Evolutionary conservation across 2,797 vertebrate species (phyloP).

Genomic region (Sebastes matsubarae): DNA sequence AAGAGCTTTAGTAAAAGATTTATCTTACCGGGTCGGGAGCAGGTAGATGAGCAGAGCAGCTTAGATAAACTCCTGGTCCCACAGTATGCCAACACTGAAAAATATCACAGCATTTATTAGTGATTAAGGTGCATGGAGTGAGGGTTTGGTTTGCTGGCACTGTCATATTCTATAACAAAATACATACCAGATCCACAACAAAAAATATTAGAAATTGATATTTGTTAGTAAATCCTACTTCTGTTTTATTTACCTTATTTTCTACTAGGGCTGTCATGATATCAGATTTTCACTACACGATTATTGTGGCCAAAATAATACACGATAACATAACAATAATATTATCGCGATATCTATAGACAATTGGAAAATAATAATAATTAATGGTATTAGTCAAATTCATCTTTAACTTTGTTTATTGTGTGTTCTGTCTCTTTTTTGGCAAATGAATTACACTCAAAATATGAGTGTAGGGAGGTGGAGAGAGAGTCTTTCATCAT

Average conservation of each 20-base stretch:
- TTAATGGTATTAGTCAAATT: no score
- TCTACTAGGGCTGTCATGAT: no score
- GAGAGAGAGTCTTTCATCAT: no score
- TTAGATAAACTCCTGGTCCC: background rate
- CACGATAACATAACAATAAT: no score
- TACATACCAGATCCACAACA: background rate
- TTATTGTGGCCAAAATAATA: no score
- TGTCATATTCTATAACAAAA: background rate
- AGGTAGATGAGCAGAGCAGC: background rate
- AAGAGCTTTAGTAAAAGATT: background rate
- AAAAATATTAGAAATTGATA: background rate
- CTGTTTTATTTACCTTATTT: background rate
- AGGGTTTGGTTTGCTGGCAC: background rate
- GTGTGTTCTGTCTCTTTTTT: no score
- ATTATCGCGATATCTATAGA: no score
- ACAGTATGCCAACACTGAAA: background rate
- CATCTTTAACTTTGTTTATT: no score
- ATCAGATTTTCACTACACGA: no score
- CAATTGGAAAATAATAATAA: no score
- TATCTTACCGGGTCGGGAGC: background rate
- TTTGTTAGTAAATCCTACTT: background rate
- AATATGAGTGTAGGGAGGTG: accelerated
- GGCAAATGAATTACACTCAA: no score
- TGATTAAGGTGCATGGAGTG: background rate
- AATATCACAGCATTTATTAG: background rate